These are phyloP conservation scores for Julus scandinavius DNA, from an alignment of 2,888 invertebrate genomes.

Conservation along the genomic window DNA sequence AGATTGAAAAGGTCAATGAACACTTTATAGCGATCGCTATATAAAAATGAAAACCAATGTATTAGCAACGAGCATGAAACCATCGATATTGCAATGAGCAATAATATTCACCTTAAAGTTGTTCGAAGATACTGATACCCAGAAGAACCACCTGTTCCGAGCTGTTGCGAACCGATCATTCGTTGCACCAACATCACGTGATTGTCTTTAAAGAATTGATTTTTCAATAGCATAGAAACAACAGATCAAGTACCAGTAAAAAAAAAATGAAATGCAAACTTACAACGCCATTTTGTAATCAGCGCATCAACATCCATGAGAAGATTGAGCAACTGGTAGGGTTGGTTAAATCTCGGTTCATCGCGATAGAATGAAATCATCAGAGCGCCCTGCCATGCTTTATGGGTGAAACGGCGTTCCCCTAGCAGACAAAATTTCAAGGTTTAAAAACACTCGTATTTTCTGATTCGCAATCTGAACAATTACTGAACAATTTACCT, in stretches of 20 bases:
- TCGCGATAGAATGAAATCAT: constrained; percentile 98
- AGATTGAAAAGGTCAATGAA: constrained; percentile 97
- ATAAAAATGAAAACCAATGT: constrained; percentile 60
- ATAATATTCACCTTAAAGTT: constrained; percentile 82
- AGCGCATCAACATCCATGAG: constrained; percentile 98
- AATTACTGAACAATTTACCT: constrained; percentile 69
- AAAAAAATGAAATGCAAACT: constrained; percentile 62
- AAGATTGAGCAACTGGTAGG: constrained; percentile 91
- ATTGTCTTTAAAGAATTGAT: constrained; percentile 77
- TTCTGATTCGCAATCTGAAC: background rate
- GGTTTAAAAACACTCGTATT: background rate
- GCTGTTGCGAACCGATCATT: constrained; percentile 96
- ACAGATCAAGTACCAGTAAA: background rate
- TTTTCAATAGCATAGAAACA: background rate
- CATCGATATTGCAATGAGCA: background rate
- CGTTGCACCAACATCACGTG: constrained; percentile 98
- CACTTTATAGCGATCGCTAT: constrained; percentile 97
- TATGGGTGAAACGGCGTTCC: constrained; percentile 87
- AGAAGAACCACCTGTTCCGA: constrained; percentile 97
- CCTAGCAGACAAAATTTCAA: constrained; percentile 62
- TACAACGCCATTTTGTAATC: constrained; percentile 99
- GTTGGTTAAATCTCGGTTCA: constrained; percentile 97
- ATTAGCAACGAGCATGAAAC: background rate
- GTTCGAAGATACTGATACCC: constrained; percentile 98
- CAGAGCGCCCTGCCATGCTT: constrained; percentile 94